These are phyloP conservation scores for Hydroisotoma schaefferi DNA, from an alignment of 2,888 invertebrate genomes.

Conservation along the genomic window DNA sequence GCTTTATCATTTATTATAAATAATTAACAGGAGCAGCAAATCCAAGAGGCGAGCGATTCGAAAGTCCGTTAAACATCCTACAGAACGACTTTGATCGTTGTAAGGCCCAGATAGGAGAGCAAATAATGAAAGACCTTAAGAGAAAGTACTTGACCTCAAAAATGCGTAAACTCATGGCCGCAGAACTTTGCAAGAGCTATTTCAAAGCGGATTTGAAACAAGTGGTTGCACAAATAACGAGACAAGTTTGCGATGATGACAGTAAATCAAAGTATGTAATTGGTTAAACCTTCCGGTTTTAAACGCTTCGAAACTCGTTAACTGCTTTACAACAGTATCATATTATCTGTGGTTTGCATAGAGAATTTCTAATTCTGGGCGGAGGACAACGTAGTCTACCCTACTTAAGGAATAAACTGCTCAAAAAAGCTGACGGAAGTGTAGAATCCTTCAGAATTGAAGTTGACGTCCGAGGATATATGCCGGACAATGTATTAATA, in stretches of 20 bases:
- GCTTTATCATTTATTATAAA: no score
- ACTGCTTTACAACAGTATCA: no score
- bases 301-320: no score
- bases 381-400: neutral
- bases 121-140: neutral
- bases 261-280: constrained; percentile 4
- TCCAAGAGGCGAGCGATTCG: no score
- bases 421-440: neutral
- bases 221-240: constrained; percentile 1
- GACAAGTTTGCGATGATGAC: neutral
- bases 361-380: constrained; percentile 5
- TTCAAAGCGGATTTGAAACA: constrained; percentile 4
- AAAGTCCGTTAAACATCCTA: no score
- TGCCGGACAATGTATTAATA: constrained; percentile 19
- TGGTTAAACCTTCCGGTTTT: no score
- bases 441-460: neutral
- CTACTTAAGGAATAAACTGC: neutral
- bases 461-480: constrained; percentile 25
- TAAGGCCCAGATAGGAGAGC: no score
- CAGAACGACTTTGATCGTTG: no score
- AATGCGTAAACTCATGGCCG: constrained; percentile 7
- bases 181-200: constrained; percentile 6
- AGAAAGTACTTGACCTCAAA: constrained; percentile 1
- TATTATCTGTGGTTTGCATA: no score
- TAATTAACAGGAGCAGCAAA: no score